These are phyloP conservation scores for Trypoxylus dichotomus DNA, from an alignment of 1,140 invertebrate genomes.

Conservation along the genomic window DNA sequence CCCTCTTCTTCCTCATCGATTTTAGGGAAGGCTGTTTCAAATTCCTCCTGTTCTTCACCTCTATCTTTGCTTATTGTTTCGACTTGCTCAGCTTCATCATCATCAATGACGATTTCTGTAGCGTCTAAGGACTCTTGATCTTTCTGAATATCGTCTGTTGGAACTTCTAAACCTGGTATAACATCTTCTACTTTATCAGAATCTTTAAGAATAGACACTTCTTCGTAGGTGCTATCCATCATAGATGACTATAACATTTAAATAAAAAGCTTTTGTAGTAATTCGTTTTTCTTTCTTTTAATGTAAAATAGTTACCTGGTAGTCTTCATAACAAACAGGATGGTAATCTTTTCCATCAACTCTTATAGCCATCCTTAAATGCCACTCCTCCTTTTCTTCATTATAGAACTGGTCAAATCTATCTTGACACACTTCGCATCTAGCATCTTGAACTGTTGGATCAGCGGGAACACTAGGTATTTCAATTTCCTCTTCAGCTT, in stretches of 20 bases:
- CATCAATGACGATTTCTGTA: conserved; percentile 33
- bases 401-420: conserved; percentile 92
- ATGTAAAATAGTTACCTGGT: conserved; percentile 63
- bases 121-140: conserved; percentile 28
- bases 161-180: conserved; percentile 26
- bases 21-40: conserved; percentile 35
- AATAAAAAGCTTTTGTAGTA: neutral
- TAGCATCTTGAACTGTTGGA: conserved; percentile 59
- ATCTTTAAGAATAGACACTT: conserved; percentile 37
- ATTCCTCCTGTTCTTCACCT: conserved; percentile 46
- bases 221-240: conserved; percentile 40
- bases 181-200: conserved; percentile 37
- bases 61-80: conserved; percentile 54
- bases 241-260: conserved; percentile 43
- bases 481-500: conserved; percentile 57
- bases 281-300: neutral
- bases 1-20: conserved; percentile 46
- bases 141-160: conserved; percentile 44
- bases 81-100: conserved; percentile 46
- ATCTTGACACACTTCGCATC: conserved; percentile 89
- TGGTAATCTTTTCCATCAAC: conserved; percentile 84
- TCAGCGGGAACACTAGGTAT: conserved; percentile 66
- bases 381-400: conserved; percentile 96
- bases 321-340: conserved; percentile 88
- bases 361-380: conserved; percentile 79